Conservation (phyloP, 2,797 vertebrate species). For the Alcedo atthis region DNA sequence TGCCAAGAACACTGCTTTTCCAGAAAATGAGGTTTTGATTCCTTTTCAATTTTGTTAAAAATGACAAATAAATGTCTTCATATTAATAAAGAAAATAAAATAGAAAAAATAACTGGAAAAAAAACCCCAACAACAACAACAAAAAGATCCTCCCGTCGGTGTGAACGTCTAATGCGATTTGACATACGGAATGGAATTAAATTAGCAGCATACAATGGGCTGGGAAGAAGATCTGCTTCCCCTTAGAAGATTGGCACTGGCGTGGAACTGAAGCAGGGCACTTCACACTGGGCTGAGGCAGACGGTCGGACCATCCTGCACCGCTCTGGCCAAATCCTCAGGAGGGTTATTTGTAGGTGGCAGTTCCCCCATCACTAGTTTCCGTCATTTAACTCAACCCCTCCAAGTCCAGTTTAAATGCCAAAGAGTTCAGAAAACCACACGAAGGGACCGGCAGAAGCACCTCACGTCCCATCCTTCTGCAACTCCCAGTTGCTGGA, state of each 20-base stretch:
- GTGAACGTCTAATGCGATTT: constrained; percentile 45
- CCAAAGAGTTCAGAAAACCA: background rate
- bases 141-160: background rate
- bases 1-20: background rate
- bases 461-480: rapidly evolving
- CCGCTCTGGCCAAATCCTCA: background rate
- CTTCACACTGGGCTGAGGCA: background rate
- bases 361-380: background rate
- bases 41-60: constrained; percentile 65
- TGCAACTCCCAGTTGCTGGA: background rate
- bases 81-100: constrained; percentile 50
- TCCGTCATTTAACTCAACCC: background rate
- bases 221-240: constrained; percentile 43
- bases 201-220: constrained; percentile 50
- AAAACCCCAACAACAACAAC: background rate
- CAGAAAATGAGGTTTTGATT: constrained; percentile 62
- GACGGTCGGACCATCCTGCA: background rate
- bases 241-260: background rate
- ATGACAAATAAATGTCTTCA: constrained; percentile 69
- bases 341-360: rapidly evolving
- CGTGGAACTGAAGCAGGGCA: background rate
- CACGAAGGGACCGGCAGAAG: background rate
- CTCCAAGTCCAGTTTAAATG: background rate
- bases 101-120: too few relatives aligned
- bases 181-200: constrained; percentile 61